Conservation (phyloP, 2,888 invertebrate genomes). For the Apocheima hispidaria region DNA sequence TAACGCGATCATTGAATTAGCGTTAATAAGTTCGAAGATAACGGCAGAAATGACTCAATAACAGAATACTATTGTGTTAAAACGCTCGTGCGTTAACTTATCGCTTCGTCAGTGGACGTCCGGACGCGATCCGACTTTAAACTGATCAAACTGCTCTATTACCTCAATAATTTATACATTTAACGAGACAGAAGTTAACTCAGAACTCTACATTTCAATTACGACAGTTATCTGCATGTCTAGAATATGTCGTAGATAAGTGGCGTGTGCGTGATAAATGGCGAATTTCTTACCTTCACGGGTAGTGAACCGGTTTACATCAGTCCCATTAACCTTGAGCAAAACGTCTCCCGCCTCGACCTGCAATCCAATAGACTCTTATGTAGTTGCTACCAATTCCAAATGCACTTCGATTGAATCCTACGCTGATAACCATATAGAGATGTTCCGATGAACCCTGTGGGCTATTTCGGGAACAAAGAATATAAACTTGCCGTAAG, state of each 20-base stretch:
- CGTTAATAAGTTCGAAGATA: slow-evolving; percentile 70
- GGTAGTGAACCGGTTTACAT: slow-evolving; percentile 96
- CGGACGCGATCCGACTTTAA: slow-evolving; percentile 12
- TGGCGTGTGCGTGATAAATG: slow-evolving; percentile 71
- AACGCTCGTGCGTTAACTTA: slow-evolving; percentile 47
- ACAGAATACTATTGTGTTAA: slow-evolving; percentile 48
- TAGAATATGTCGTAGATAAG: slow-evolving; percentile 57
- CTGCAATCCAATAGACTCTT: slow-evolving; percentile 86
- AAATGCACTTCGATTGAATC: slow-evolving; percentile 38
- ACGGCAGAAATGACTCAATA: slow-evolving; percentile 60
- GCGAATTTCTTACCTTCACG: slow-evolving; percentile 92
- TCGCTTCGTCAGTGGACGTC: slow-evolving; percentile 32
- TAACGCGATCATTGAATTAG: slow-evolving; percentile 79
- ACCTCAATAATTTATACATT: neutral
- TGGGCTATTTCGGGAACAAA: slow-evolving; percentile 27
- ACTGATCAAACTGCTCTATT: slow-evolving; percentile 14
- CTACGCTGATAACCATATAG: slow-evolving; percentile 26
- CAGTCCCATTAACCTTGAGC: slow-evolving; percentile 96
- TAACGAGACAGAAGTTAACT: neutral
- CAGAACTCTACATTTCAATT: slow-evolving; percentile 47
- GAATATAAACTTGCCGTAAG: slow-evolving; percentile 9
- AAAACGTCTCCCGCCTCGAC: slow-evolving; percentile 97
- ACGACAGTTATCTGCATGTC: slow-evolving; percentile 53
- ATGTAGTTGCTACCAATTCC: slow-evolving; percentile 54
- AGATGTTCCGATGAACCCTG: slow-evolving; percentile 28